Evolutionary conservation across 2,113 vertebrate species (phyloP).

Genomic region (Aramus guarauna): DNA sequence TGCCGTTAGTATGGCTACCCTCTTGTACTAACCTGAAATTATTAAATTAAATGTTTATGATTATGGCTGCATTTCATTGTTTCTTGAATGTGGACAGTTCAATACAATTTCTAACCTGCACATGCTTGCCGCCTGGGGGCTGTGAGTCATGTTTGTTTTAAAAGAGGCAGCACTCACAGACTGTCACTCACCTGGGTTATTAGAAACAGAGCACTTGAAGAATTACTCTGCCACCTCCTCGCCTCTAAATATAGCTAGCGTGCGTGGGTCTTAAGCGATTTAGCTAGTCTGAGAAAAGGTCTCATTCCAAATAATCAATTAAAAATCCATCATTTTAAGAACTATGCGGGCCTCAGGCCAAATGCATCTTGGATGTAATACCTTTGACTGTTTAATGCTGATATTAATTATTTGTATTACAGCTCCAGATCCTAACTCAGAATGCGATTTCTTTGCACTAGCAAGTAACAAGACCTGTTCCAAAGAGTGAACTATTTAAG

Average conservation of each 20-base stretch:
- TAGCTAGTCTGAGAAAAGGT: slow-evolving; percentile 50
- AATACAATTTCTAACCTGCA: slow-evolving; percentile 49
- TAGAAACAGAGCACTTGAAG: slow-evolving; percentile 71
- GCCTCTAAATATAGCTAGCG: slow-evolving; percentile 73
- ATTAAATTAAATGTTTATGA: slow-evolving; percentile 20
- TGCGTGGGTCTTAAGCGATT: slow-evolving; percentile 56
- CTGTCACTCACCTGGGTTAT: slow-evolving; percentile 73
- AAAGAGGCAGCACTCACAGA: slow-evolving; percentile 64
- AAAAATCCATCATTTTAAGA: slow-evolving; percentile 64
- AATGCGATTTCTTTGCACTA: background rate
- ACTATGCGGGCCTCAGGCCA: slow-evolving; percentile 37
- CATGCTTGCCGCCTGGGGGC: slow-evolving; percentile 28
- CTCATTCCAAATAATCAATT: slow-evolving; percentile 67
- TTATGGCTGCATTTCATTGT: slow-evolving; percentile 25
- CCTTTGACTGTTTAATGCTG: slow-evolving; percentile 42
- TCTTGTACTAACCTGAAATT: slow-evolving; percentile 50
- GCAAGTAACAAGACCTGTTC: background rate
- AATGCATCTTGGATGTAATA: slow-evolving; percentile 41
- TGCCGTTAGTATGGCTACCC: background rate
- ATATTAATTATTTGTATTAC: slow-evolving; percentile 51
- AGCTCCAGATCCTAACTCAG: background rate
- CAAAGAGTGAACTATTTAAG: slow-evolving; percentile 12
- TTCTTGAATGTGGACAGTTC: slow-evolving; percentile 60
- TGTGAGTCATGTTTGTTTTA: slow-evolving; percentile 71
- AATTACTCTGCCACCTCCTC: slow-evolving; percentile 70